Conservation (phyloP, 2,797 vertebrate genomes). For the Arctocebus calabarensis region DNA sequence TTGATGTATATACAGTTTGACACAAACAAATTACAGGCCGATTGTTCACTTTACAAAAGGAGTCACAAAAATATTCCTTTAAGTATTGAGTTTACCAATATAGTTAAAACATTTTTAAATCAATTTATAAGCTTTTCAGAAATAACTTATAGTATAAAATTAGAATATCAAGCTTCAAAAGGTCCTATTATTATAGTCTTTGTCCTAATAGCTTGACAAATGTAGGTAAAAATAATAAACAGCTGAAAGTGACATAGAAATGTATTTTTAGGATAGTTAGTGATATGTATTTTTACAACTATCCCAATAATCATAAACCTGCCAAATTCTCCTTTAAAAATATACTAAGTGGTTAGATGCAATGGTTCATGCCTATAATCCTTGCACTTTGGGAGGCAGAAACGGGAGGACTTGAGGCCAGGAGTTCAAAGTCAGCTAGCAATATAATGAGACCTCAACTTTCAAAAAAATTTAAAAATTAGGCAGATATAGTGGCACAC, state of each 20-base stretch:
- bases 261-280: background rate
- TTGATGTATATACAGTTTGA: conserved; percentile 52
- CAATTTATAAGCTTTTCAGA: conserved; percentile 50
- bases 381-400: background rate
- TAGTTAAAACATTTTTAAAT: conserved; percentile 29
- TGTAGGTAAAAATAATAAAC: conserved; percentile 30
- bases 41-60: conserved; percentile 67
- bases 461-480: background rate
- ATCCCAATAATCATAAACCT: background rate
- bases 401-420: background rate
- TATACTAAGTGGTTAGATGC: background rate
- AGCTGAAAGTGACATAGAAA: background rate
- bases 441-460: background rate
- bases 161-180: conserved; percentile 46
- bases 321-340: conserved; percentile 34
- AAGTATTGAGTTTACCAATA: conserved; percentile 54
- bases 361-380: background rate
- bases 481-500: background rate
- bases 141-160: conserved; percentile 44
- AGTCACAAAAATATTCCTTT: conserved; percentile 50
- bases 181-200: conserved; percentile 3
- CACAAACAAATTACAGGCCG: conserved; percentile 60
- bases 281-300: background rate
- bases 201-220: conserved; percentile 27
- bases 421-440: background rate